A percentile compares a stretch with the other conserved stretches of the same genome.
Evolutionary conservation across 1,140 invertebrate species (phyloP).

Genomic region (Ceratina australensis): DNA sequence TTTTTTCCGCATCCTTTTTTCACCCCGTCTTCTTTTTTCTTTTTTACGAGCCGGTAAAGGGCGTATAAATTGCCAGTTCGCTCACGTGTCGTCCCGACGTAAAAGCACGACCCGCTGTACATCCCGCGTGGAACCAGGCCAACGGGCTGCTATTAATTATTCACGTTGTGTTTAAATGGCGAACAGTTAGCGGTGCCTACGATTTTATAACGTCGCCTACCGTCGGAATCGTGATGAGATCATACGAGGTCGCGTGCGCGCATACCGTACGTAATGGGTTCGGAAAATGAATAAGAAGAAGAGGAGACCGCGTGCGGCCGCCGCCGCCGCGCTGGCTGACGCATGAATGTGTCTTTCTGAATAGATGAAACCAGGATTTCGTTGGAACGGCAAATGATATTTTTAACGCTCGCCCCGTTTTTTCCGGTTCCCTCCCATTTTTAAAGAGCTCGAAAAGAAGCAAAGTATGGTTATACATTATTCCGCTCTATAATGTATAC

Average conservation of each 20-base stretch:
- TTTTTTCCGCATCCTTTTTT: background rate
- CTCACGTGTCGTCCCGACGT: constrained; percentile 69
- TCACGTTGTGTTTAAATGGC: constrained; percentile 59
- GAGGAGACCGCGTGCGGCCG: background rate
- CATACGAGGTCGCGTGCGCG: constrained; percentile 35
- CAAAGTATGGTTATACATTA: too few relatives aligned
- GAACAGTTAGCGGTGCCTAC: constrained; percentile 46
- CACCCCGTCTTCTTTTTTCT: background rate
- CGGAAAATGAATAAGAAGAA: background rate
- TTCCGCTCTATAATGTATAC: too few relatives aligned
- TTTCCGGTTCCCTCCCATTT: too few relatives aligned
- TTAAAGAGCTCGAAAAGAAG: too few relatives aligned
- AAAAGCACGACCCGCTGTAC: constrained; percentile 55
- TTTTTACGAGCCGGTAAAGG: constrained; percentile 38
- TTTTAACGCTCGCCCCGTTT: too few relatives aligned
- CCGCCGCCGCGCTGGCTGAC: background rate
- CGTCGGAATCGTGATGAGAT: constrained; percentile 53
- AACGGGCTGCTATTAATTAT: constrained; percentile 62
- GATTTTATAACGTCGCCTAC: constrained; percentile 58
- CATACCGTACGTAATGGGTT: constrained; percentile 13
- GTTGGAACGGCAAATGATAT: too few relatives aligned
- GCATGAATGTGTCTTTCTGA: constrained; percentile 1
- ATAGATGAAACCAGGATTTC: too few relatives aligned
- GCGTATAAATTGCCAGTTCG: constrained; percentile 68
- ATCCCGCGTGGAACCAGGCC: constrained; percentile 47